A percentile compares a stretch with the other conserved stretches of the same genome.
These are phyloP conservation scores for Cisticola juncidis DNA, from an alignment of 2,113 vertebrate genomes.

Conservation along the genomic window DNA sequence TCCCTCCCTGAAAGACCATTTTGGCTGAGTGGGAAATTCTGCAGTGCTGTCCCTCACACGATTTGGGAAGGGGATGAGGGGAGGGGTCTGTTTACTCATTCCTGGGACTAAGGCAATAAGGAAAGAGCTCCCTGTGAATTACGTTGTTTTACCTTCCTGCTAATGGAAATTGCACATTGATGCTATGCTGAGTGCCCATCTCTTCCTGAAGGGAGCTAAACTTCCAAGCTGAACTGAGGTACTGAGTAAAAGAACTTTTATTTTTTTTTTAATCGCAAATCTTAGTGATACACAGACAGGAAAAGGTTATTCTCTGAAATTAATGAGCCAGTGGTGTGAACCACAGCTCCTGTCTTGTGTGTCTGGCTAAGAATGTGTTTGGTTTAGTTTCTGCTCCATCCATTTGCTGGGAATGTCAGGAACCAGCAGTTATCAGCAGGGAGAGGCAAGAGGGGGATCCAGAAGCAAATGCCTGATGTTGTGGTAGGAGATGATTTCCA, in stretches of 20 bases:
- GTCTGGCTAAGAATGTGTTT: background rate
- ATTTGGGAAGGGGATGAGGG: background rate
- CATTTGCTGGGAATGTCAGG: background rate
- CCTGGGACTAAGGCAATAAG: background rate
- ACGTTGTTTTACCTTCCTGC: background rate
- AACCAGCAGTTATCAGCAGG: background rate
- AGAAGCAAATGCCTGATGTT: background rate
- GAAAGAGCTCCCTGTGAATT: background rate
- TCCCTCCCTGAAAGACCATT: background rate
- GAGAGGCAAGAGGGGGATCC: background rate
- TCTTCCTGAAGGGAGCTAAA: background rate
- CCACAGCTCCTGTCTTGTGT: background rate
- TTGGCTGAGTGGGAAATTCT: background rate
- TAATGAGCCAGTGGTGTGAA: background rate
- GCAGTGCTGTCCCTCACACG: rapidly evolving
- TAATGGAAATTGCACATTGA: background rate
- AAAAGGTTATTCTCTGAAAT: background rate
- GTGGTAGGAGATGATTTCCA: background rate
- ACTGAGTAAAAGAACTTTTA: background rate
- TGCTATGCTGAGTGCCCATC: background rate
- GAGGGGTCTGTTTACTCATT: background rate
- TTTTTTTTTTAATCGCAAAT: background rate
- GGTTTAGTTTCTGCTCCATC: background rate
- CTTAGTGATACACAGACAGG: background rate
- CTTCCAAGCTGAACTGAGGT: background rate